Conservation (phyloP, 2,113 vertebrate genomes). For the Atrichornis clamosus region DNA sequence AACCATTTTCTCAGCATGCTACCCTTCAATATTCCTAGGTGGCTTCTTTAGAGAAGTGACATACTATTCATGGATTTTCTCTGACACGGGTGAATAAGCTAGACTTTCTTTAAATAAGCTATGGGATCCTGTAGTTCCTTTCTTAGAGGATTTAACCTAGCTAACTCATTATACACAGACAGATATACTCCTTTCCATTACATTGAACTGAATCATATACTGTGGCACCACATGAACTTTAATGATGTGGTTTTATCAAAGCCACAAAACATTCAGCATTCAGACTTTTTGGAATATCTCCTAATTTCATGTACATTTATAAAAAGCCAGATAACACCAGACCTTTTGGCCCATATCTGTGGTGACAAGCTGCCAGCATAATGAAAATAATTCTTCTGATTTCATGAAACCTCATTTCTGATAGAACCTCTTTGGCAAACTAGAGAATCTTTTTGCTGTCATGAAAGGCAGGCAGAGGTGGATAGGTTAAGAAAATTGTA, state of each 20-base stretch:
- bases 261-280: not conserved
- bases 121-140: not conserved
- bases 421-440: not conserved
- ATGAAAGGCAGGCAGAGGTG: not conserved
- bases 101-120: slow-evolving; percentile 15
- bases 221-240: not conserved
- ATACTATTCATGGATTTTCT: slow-evolving; percentile 20
- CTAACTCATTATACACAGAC: not conserved
- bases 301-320: not conserved
- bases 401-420: not conserved
- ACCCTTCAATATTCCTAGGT: slow-evolving; percentile 13
- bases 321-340: not conserved
- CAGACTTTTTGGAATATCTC: not conserved
- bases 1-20: slow-evolving; percentile 16
- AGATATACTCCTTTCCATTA: not conserved
- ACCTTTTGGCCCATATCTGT: not conserved
- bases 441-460: not conserved
- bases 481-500: not conserved
- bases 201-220: not conserved
- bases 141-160: slow-evolving; percentile 22
- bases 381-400: not conserved
- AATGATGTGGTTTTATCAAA: slow-evolving; percentile 11
- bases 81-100: not conserved
- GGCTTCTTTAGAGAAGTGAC: slow-evolving; percentile 14
- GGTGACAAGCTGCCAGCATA: not conserved